Evolutionary conservation across 2,888 invertebrate species (phyloP).

Genomic region (Hedya salicella): DNA sequence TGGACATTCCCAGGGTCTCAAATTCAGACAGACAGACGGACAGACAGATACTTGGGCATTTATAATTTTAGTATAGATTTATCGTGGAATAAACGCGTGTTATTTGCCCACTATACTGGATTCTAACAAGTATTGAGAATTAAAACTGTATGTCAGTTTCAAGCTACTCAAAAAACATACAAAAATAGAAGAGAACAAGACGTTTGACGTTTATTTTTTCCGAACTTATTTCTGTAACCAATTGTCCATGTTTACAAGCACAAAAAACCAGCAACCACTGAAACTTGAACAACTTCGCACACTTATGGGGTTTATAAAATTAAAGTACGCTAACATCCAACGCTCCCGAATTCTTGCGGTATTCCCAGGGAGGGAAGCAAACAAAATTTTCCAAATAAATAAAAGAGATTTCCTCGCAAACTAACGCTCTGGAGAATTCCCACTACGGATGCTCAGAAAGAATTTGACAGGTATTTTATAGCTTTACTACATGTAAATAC

Average conservation of each 20-base stretch:
- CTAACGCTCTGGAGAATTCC: conserved; percentile 18
- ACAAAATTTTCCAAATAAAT: conserved; percentile 23
- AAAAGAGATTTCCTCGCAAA: conserved; percentile 29
- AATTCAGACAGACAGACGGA: too few relatives aligned
- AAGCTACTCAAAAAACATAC: too few relatives aligned
- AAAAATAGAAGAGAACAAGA: too few relatives aligned
- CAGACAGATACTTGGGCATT: too few relatives aligned
- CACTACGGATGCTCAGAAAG: neutral
- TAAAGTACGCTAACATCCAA: conserved; percentile 25
- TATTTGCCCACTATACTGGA: too few relatives aligned
- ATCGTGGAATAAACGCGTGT: too few relatives aligned
- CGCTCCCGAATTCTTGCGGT: conserved; percentile 20
- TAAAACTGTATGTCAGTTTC: too few relatives aligned
- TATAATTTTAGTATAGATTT: too few relatives aligned
- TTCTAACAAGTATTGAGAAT: too few relatives aligned
- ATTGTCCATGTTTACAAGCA: neutral
- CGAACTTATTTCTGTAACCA: too few relatives aligned
- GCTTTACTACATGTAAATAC: conserved; percentile 4
- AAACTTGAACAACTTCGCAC: neutral
- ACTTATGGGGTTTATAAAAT: conserved; percentile 4
- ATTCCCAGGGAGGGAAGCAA: conserved; percentile 10
- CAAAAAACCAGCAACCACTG: neutral
- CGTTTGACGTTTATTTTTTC: too few relatives aligned
- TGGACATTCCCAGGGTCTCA: too few relatives aligned
- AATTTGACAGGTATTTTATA: conserved; percentile 22